phyloP scores from a whole-genome alignment of 2,888 invertebrate species.

The Isoperla grammatica region DNA sequence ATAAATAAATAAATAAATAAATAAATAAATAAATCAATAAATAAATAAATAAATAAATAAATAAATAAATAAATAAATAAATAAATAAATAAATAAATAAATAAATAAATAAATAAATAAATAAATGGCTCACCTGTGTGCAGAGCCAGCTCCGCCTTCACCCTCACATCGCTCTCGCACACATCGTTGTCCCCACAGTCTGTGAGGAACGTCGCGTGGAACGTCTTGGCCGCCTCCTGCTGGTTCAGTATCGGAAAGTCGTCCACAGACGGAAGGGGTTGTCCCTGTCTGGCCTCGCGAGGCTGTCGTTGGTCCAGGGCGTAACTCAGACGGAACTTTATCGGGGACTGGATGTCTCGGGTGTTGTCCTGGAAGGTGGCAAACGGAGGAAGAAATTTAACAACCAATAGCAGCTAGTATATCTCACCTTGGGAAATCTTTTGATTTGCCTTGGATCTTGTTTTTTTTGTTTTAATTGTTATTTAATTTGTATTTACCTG shows the following conservation, averaged over 20 bases:
- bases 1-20: too few species aligned
- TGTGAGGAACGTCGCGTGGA: conserved; percentile 82
- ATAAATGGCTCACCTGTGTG: not conserved
- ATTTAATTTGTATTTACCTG: too few species aligned
- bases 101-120: conserved; percentile 40
- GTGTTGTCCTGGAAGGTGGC: conserved; percentile 58
- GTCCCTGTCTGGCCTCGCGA: conserved; percentile 46
- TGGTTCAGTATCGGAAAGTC: conserved; percentile 85
- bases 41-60: not conserved
- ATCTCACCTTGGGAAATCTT: too few species aligned
- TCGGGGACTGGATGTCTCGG: conserved; percentile 81
- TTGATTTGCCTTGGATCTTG: too few species aligned
- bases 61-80: too few species aligned
- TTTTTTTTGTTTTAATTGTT: too few species aligned
- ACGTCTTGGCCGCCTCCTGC: conserved; percentile 71
- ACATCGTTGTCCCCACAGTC: conserved; percentile 85
- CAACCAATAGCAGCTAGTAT: too few species aligned
- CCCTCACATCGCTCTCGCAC: conserved; percentile 74
- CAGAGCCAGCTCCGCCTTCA: conserved; percentile 57
- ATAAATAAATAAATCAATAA: too few species aligned
- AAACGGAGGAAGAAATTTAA: too few species aligned
- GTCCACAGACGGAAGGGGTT: conserved; percentile 61
- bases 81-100: too few species aligned
- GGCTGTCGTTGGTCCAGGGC: conserved; percentile 67
- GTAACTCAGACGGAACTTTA: conserved; percentile 81